phyloP scores from a whole-genome alignment of 2,797 vertebrate genomes.

The Spheniscus humboldti region DNA sequence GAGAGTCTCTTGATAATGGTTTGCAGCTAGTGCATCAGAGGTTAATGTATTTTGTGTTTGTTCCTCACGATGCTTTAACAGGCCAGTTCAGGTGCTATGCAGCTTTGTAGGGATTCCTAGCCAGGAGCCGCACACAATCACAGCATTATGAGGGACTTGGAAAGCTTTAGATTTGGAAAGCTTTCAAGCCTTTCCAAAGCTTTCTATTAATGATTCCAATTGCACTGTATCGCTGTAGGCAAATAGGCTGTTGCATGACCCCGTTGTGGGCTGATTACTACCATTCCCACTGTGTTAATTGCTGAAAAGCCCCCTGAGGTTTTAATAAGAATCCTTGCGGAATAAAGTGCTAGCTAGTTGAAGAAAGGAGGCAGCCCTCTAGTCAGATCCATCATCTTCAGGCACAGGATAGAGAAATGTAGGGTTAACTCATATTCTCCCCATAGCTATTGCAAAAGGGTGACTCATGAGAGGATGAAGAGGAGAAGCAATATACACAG shows the following conservation, averaged over 20 bases:
- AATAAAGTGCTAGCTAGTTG: not conserved
- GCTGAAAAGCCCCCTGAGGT: not conserved
- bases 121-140: not conserved
- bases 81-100: not conserved
- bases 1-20: not conserved
- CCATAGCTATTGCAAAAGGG: not conserved
- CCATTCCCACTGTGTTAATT: constrained; percentile 11
- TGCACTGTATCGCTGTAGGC: not conserved
- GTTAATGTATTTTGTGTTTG: not conserved
- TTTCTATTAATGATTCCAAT: not conserved
- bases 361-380: not conserved
- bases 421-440: accelerated
- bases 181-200: not conserved
- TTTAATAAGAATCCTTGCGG: constrained; percentile 1
- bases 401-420: not conserved
- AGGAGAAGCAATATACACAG: not conserved
- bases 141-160: not conserved
- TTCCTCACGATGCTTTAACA: not conserved
- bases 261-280: not conserved
- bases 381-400: not conserved
- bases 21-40: not conserved
- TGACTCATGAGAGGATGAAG: not conserved
- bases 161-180: not conserved
- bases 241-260: not conserved
- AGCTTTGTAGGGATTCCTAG: not conserved